A percentile compares a stretch with the other conserved stretches of the same genome.
These are phyloP conservation scores for Oryzaephilus surinamensis DNA, from an alignment of 1,140 invertebrate genomes.

Conservation along the genomic window DNA sequence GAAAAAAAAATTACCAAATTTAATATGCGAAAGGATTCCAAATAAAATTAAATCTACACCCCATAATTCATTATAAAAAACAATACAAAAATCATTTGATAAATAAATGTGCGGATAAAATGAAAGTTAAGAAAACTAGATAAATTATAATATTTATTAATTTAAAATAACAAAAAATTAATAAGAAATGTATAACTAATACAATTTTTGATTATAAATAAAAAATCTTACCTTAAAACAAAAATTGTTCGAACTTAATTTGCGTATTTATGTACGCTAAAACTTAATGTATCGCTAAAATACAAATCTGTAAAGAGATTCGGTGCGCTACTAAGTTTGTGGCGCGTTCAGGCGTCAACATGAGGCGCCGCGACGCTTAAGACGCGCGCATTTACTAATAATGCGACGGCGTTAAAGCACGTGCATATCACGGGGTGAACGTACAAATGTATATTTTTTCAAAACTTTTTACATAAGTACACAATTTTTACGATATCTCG, in stretches of 20 bases:
- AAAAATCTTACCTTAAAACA: constrained; percentile 3
- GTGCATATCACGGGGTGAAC: constrained; percentile 9
- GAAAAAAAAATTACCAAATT: too few relatives aligned
- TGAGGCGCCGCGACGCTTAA: constrained; percentile 7
- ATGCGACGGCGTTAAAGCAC: constrained; percentile 9
- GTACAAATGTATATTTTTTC: too few relatives aligned
- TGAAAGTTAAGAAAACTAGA: not conserved
- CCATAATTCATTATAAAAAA: too few relatives aligned
- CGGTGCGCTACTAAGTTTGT: constrained; percentile 7
- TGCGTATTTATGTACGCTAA: constrained; percentile 2
- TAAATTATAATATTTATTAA: not conserved
- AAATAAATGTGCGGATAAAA: constrained; percentile 1
- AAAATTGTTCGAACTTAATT: not conserved
- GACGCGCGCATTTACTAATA: constrained; percentile 4
- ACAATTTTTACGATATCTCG: too few relatives aligned
- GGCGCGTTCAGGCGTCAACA: constrained; percentile 7
- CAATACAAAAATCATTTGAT: too few relatives aligned
- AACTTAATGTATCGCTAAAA: constrained; percentile 2
- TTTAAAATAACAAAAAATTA: not conserved
- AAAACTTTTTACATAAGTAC: too few relatives aligned
- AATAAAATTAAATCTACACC: too few relatives aligned
- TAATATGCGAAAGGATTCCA: too few relatives aligned
- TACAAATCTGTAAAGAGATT: too few relatives aligned
- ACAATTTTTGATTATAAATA: not conserved
- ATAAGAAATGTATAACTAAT: not conserved